Base-by-base conservation (phyloP, 2,888 invertebrate genomes). In the Parapristionchus giblindavisi region DNA sequence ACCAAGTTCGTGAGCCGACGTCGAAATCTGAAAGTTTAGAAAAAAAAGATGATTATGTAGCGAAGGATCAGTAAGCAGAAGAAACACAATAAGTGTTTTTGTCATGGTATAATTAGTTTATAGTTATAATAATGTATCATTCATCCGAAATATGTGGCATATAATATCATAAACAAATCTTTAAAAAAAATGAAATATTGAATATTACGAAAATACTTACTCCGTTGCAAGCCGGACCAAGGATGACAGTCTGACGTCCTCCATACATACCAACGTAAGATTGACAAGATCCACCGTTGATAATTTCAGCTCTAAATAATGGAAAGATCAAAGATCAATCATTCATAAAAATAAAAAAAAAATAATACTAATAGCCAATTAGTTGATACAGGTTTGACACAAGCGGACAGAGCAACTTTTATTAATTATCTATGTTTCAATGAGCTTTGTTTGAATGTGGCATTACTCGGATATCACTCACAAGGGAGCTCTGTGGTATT, bases 171-270 rank as follows among this genome's bases (percentile, higher is more conserved):
- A n/a, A n/a, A n/a, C n/a, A n/a, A n/a, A n/a, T n/a, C n/a, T n/a
- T n/a, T n/a, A n/a, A n/a, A n/a, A n/a, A n/a, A n/a, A n/a, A n/a
- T n/a, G n/a, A n/a, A n/a, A n/a, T n/a, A n/a, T n/a, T n/a, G n/a
- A n/a, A n/a, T n/a, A n/a, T n/a, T n/a, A n/a, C n/a, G 17, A 52
- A 52, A n/a, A 8, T 21, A 60, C 68, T 48, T 24, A 68, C 68
- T 68, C 68, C 68, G 24, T 68, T 68, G 68, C 68, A 68, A 2
- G 51, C 68, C n/a, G 68, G 68, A 52, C 68, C 68, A 14, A 68
- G 68, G 24, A 68, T 68, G 51, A 68, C 68, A 0, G 68, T 68
- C 68, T 68, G 68, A 24, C 68, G 21, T 32, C 68, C 68, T 51
- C 68, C 68, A 11, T 68, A 52, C 52, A 27, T 52, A 34, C 68